These are phyloP conservation scores for Onychostoma macrolepis DNA, from an alignment of 2,113 vertebrate genomes.

Conservation along the genomic window DNA sequence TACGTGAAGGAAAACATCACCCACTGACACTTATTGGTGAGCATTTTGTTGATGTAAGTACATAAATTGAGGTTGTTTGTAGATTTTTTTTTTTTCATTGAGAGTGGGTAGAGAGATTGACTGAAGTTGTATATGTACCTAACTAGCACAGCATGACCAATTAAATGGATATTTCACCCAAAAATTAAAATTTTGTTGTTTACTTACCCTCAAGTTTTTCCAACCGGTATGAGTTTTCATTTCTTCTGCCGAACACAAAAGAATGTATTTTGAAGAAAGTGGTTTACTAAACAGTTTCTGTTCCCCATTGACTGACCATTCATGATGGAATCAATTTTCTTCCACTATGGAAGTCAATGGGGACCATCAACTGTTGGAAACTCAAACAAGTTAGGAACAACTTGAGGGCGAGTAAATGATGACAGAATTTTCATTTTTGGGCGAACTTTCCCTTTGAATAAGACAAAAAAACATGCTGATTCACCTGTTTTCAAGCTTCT, in stretches of 20 bases:
- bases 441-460: too few relatives aligned
- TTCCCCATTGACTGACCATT: too few relatives aligned
- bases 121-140: neutral
- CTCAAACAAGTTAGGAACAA: too few relatives aligned
- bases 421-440: too few relatives aligned
- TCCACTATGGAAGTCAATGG: too few relatives aligned
- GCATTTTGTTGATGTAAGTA: neutral
- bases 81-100: neutral
- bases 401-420: too few relatives aligned
- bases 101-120: neutral
- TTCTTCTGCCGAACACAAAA: neutral
- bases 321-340: neutral
- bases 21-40: constrained; percentile 18
- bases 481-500: neutral
- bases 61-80: neutral
- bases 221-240: too few relatives aligned
- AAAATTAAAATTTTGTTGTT: neutral
- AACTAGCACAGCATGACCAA: neutral
- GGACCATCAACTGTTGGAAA: neutral
- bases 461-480: neutral
- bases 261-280: neutral
- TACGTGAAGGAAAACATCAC: neutral
- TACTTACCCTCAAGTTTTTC: neutral
- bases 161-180: neutral
- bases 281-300: neutral